Evolutionary conservation across 2,797 vertebrate genomes (phyloP).

Genomic region (Scomberomorus guttatus): DNA sequence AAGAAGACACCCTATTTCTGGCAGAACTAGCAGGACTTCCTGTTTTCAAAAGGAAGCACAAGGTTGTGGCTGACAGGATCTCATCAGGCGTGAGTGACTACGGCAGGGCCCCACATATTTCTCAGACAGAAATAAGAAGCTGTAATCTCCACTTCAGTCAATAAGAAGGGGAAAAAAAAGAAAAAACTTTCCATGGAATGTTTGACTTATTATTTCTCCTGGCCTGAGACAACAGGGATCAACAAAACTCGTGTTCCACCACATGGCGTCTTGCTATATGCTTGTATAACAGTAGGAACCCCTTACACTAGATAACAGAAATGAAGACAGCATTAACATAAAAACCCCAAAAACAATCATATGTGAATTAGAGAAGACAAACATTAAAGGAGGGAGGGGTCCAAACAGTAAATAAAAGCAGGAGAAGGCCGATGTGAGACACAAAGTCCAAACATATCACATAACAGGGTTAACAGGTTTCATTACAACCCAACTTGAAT

Average conservation of each 20-base stretch:
- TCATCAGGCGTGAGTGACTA: slow-evolving; percentile 44
- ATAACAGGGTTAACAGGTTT: not conserved
- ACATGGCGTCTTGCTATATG: slow-evolving; percentile 16
- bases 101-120: slow-evolving; percentile 19
- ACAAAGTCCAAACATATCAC: too few species aligned
- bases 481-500: not conserved
- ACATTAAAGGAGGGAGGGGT: slow-evolving; percentile 2
- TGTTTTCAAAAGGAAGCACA: slow-evolving; percentile 58
- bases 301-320: not conserved
- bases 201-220: slow-evolving; percentile 57
- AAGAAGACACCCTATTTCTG: slow-evolving; percentile 47
- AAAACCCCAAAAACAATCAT: too few species aligned
- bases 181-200: slow-evolving; percentile 59
- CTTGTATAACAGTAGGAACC: slow-evolving; percentile 1
- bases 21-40: slow-evolving; percentile 48
- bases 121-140: slow-evolving; percentile 52
- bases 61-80: slow-evolving; percentile 48
- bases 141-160: slow-evolving; percentile 45
- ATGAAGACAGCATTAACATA: not conserved
- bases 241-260: slow-evolving; percentile 21
- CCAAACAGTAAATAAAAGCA: not conserved
- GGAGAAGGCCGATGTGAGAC: not conserved
- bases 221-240: slow-evolving; percentile 31
- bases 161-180: not conserved
- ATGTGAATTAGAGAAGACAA: not conserved